Evolutionary conservation across 1,140 invertebrate genomes (phyloP).

Genomic region (Formica selysi): DNA sequence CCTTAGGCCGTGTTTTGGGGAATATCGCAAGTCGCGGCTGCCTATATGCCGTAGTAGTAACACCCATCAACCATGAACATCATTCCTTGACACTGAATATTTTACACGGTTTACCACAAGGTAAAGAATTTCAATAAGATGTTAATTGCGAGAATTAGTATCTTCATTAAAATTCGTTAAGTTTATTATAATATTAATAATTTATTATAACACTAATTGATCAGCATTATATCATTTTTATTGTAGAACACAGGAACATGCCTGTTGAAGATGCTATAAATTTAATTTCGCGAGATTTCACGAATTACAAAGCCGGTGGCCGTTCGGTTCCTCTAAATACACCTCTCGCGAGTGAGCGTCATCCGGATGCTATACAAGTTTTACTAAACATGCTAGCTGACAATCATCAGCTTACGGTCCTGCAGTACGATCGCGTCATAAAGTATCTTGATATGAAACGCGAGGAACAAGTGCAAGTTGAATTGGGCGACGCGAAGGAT

Average conservation of each 20-base stretch:
- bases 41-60: slow-evolving; percentile 95
- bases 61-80: slow-evolving; percentile 93
- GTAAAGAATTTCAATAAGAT: slow-evolving; percentile 84
- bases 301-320: slow-evolving; percentile 90
- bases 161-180: not conserved
- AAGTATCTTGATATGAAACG: slow-evolving; percentile 92
- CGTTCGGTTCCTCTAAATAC: slow-evolving; percentile 83
- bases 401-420: slow-evolving; percentile 91
- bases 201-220: not conserved
- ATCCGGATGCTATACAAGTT: slow-evolving; percentile 91
- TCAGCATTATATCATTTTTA: slow-evolving; percentile 34
- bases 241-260: slow-evolving; percentile 96
- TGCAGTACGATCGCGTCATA: slow-evolving; percentile 93
- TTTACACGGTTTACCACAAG: slow-evolving; percentile 95
- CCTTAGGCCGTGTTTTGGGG: slow-evolving; percentile 93
- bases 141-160: not conserved
- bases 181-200: not conserved
- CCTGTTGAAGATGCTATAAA: slow-evolving; percentile 95
- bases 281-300: slow-evolving; percentile 93
- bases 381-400: slow-evolving; percentile 93
- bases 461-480: slow-evolving; percentile 90
- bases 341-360: slow-evolving; percentile 84
- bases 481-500: slow-evolving; percentile 88
- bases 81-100: slow-evolving; percentile 96
- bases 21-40: slow-evolving; percentile 94